Evolutionary conservation across 2,888 invertebrate genomes (phyloP), one percentile per base, ranked within the genome.

Genomic region (Dinocampus coccinellae): DNA sequence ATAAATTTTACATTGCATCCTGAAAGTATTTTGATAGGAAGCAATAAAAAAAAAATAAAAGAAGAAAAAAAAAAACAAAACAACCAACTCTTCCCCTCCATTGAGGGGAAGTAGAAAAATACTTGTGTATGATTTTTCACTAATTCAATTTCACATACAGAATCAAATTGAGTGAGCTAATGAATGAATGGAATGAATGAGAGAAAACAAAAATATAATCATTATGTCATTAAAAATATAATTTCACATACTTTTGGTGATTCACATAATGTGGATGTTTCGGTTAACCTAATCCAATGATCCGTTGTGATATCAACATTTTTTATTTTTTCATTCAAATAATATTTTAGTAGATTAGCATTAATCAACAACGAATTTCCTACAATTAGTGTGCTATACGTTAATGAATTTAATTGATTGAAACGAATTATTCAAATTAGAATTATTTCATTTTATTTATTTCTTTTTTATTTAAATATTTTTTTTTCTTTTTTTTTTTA

Each of bases 21-120:
- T 26, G 47, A 67, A 58, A 67, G 58, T 58, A 67, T 58, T 20
- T n/a, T n/a, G 33, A 22, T 58, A 66, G 26, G 57, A 29, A 13
- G 34, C 3, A 36, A 13, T 13, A 34, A 36, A 36, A 36, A 22
- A 39, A 57, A 10, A n/a, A n/a, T n/a, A 29, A 29, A 29, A 29
- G 29, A 29, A 29, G 7, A 7, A 7, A 7, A 29, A 29, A 29
- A 29, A 29, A 39, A 53, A 22, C 20, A 34, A 52, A 29, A 7
- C 26, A 26, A 22, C 10, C 13, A 34, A 6, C 39, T 34, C 39
- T 29, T 29, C 22, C 65, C 65, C 65, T 39, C 36, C 13, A 39
- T 1, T 20, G 9, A 22, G 36, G 24, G 39, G 55, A 36, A 36
- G 52, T 39, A 20, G 33, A n/a, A 13, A 58, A 34, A 34, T 33